Evolutionary conservation across 1,140 invertebrate genomes (phyloP).

Genomic region (Saccostrea echinata): DNA sequence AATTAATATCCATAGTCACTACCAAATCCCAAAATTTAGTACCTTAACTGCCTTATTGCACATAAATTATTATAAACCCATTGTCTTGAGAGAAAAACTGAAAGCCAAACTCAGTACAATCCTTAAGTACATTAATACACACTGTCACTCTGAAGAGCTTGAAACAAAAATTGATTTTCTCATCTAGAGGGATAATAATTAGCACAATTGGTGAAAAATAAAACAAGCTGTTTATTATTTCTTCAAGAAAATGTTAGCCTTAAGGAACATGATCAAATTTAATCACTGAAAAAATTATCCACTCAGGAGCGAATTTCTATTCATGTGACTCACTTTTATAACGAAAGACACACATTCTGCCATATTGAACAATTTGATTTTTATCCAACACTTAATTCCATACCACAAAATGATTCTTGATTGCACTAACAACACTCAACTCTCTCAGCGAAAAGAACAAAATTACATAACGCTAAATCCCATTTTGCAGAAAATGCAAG

Average conservation of each 20-base stretch:
- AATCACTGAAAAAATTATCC: neutral
- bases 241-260: neutral
- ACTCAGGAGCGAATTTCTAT: neutral
- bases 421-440: neutral
- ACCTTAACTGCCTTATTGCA: too few species aligned
- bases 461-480: neutral
- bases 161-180: slow-evolving; percentile 16
- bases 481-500: neutral
- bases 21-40: neutral
- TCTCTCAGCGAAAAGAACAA: neutral
- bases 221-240: neutral
- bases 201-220: neutral
- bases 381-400: neutral
- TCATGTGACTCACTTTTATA: neutral
- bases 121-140: neutral
- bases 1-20: neutral
- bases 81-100: too few species aligned
- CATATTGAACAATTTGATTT: neutral
- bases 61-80: too few species aligned
- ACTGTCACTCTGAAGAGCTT: neutral
- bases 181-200: neutral
- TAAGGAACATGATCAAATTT: neutral
- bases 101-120: too few species aligned
- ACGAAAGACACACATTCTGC: neutral
- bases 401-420: neutral